These are phyloP conservation scores for Cotesia typhae DNA, from an alignment of 1,140 invertebrate genomes.

Conservation along the genomic window DNA sequence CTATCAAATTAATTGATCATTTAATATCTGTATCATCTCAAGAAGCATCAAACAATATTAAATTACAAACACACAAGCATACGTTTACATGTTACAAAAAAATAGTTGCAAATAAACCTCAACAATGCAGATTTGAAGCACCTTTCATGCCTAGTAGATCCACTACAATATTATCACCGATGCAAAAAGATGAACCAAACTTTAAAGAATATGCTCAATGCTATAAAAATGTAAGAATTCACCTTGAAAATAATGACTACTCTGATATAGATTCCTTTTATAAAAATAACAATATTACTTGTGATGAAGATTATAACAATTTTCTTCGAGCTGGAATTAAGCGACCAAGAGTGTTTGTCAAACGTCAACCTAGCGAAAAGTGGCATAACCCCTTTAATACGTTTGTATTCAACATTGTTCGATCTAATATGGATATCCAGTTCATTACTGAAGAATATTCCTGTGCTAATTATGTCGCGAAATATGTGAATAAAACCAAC, in stretches of 20 bases:
- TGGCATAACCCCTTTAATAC: conserved; percentile 54
- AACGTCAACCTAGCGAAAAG: conserved; percentile 41
- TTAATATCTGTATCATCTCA: conserved; percentile 41
- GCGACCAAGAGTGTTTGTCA: conserved; percentile 43
- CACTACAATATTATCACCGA: conserved; percentile 44
- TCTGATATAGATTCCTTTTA: conserved; percentile 38
- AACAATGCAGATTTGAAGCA: conserved; percentile 50
- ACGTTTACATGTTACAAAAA: conserved; percentile 48
- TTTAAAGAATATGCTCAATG: conserved; percentile 38
- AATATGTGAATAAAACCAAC: conserved; percentile 58
- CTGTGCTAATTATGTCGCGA: conserved; percentile 51
- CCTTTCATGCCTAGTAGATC: conserved; percentile 46
- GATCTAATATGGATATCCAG: too few relatives aligned
- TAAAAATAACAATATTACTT: conserved; percentile 40
- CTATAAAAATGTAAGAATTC: conserved; percentile 36
- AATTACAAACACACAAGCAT: conserved; percentile 41
- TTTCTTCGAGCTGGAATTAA: conserved; percentile 41
- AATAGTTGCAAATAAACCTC: conserved; percentile 27
- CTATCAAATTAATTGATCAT: conserved; percentile 33
- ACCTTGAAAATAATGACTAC: conserved; percentile 44
- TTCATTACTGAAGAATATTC: conserved; percentile 58
- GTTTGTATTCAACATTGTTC: too few relatives aligned
- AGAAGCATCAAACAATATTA: conserved; percentile 46
- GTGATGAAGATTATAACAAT: conserved; percentile 41
- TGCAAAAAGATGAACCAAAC: conserved; percentile 36